These are phyloP conservation scores for Istiophorus platypterus DNA, from an alignment of 2,113 vertebrate species.

Conservation along the genomic window DNA sequence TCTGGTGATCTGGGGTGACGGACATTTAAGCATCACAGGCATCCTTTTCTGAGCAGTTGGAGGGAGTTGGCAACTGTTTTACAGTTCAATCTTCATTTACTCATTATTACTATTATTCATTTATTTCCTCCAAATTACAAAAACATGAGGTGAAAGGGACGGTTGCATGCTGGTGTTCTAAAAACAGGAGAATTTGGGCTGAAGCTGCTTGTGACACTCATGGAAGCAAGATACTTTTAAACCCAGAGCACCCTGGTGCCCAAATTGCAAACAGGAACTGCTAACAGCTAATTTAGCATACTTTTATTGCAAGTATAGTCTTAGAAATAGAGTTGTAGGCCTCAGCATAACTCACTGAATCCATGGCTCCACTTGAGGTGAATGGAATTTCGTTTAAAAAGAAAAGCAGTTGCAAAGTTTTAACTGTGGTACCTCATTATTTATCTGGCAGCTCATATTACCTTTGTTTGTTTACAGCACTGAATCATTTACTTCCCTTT, in stretches of 20 bases:
- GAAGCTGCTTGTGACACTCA: too few species aligned
- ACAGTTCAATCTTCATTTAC: too few species aligned
- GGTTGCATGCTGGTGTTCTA: too few species aligned
- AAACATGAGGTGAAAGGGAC: too few species aligned
- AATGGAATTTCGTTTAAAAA: not conserved
- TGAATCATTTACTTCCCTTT: constrained; percentile 47
- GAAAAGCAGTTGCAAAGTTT: constrained; percentile 2
- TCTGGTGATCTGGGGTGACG: not conserved
- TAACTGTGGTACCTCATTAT: constrained; percentile 28
- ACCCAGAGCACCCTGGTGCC: too few species aligned
- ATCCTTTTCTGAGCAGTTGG: not conserved
- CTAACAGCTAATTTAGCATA: not conserved
- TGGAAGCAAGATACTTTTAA: not conserved
- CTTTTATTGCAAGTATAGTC: not conserved
- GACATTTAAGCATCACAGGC: too few species aligned
- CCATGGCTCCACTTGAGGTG: not conserved
- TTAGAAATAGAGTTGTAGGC: too few species aligned
- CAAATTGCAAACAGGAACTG: not conserved
- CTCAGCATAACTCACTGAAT: not conserved
- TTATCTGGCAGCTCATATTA: constrained; percentile 1
- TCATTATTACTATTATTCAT: too few species aligned
- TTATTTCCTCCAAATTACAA: too few species aligned
- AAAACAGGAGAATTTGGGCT: too few species aligned
- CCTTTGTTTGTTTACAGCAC: constrained; percentile 42
- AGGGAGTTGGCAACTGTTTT: too few species aligned